Evolutionary conservation across 2,113 vertebrate genomes (phyloP).

Genomic region (Oceanodroma tethys): DNA sequence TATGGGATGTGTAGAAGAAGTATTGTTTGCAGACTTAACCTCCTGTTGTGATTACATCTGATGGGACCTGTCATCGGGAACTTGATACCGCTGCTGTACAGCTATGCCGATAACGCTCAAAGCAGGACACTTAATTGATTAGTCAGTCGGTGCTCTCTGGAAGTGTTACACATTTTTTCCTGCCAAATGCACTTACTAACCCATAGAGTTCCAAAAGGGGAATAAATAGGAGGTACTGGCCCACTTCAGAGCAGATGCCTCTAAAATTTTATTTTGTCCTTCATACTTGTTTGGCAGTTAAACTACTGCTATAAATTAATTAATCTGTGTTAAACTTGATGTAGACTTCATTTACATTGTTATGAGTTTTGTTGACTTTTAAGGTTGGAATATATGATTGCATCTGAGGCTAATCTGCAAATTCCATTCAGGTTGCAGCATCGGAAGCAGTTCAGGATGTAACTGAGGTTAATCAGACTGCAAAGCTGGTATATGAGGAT

Average conservation of each 20-base stretch:
- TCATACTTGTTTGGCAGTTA: background rate
- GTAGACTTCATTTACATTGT: background rate
- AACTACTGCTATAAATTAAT: background rate
- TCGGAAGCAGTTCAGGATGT: slow-evolving; percentile 64
- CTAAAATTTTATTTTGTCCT: background rate
- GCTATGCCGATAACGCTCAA: fast-evolving
- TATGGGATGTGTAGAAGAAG: background rate
- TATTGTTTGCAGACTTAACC: background rate
- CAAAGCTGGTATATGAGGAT: slow-evolving; percentile 94
- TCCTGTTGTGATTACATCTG: background rate
- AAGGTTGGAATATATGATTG: background rate
- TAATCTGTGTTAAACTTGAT: background rate
- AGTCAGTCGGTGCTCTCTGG: background rate
- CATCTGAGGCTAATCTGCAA: background rate
- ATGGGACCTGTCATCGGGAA: background rate
- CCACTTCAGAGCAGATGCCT: background rate
- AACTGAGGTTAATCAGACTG: slow-evolving; percentile 78
- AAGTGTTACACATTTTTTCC: background rate
- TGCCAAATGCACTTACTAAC: background rate
- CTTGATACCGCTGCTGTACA: background rate
- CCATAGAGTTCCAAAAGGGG: background rate
- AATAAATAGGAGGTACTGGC: background rate
- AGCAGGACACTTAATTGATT: background rate
- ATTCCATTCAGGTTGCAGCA: slow-evolving; percentile 82
- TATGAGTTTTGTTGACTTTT: background rate